Evolutionary conservation across 2,113 vertebrate species (phyloP).

Genomic region (Calidris pygmaea): DNA sequence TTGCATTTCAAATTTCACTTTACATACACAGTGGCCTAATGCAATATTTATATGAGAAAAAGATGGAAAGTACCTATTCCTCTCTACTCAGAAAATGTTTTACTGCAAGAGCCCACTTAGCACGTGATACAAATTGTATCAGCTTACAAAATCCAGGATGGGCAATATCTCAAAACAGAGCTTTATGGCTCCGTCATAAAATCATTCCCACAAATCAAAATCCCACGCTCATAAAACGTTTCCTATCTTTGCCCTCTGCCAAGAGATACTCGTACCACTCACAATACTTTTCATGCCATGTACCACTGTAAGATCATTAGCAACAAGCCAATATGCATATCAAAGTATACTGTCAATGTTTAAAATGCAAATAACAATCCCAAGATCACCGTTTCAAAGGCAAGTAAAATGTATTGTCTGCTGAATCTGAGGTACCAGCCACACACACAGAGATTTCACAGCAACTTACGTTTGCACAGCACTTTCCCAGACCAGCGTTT

Average conservation of each 20-base stretch:
- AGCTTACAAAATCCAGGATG: neutral
- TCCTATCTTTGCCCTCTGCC: neutral
- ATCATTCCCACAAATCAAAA: neutral
- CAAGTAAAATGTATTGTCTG: neutral
- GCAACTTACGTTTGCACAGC: conserved; percentile 89
- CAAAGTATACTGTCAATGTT: neutral
- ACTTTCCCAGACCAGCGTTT: conserved; percentile 95
- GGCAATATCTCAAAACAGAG: neutral
- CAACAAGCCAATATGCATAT: neutral
- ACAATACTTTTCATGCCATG: rapidly evolving
- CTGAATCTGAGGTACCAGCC: neutral
- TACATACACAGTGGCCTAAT: neutral
- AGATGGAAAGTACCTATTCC: neutral
- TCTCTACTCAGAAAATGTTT: neutral
- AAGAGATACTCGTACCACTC: neutral
- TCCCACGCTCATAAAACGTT: neutral
- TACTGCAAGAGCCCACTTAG: neutral
- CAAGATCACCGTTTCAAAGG: neutral
- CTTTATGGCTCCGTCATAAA: neutral
- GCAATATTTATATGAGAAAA: neutral
- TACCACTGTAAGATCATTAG: neutral
- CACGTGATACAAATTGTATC: neutral
- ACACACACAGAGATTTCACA: rapidly evolving
- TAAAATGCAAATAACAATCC: neutral
- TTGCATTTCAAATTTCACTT: neutral